Base-by-base conservation (phyloP, 2,888 invertebrate genomes). In the Germaria angustata region DNA sequence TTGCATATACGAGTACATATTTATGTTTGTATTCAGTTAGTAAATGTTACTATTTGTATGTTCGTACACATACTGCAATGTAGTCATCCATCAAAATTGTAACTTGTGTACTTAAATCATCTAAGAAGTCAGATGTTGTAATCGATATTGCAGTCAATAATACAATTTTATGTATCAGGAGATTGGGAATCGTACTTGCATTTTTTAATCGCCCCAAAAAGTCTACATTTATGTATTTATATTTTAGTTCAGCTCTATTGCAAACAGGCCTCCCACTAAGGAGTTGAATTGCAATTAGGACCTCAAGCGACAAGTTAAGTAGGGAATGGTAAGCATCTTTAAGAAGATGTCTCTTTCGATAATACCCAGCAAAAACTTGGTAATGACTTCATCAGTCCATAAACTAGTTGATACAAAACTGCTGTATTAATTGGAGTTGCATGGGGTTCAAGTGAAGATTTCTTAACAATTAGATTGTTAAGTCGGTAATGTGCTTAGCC, bases 51-150 rank as follows among this genome's bases (percentile, higher is more conserved):
- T 41, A 46, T 51, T 36, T 39, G 65, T 15, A 11, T 11, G 15
- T 24, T 6, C 57, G 8, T 7, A 5, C 13, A 9, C 13, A 36
- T n/a, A 49, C 22, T 57, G 49, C 15, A 24, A 7, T 65, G 66
- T n/a, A 39, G 32, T 49, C 41, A 11, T 55, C 34, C 49, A 66
- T 71, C 71, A 59, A 81, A 81, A 44, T 57, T 36, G 34, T 53
- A 65, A 13, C 13, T 69, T 59, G 44, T 81, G 49, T 77, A 55
- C 68, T 77, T 72, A 53, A 81, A 72, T 77, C 77, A 76, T 77
- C 51, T 41, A 22, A 9, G 53, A 53, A 44, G 34, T 63, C 65
- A 76, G 59, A 76, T 53, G 59, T 76, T 53, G 57, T 49, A 73
- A 57, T 59, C 24, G 51, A 22, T 63, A 34, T 13, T 44, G 17